Percentiles rank a stretch among this genome's conserved stretches.
Evolutionary conservation across 1,140 invertebrate genomes (phyloP).

Genomic region (Mamestra configurata): DNA sequence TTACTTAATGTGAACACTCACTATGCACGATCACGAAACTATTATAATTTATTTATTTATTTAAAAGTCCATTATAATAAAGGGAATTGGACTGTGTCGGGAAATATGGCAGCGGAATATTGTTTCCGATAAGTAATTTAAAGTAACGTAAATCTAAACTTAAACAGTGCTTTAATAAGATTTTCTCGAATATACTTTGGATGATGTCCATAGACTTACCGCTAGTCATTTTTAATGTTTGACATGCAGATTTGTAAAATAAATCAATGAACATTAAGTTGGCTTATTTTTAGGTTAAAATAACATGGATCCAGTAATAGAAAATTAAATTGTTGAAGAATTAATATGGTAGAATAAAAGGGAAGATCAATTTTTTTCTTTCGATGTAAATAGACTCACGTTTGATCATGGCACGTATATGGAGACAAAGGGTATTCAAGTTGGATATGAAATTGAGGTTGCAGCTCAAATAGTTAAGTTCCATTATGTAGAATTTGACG

Average conservation of each 20-base stretch:
- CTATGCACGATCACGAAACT: conserved; percentile 68
- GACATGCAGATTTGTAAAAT: too few relatives aligned
- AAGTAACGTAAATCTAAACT: too few relatives aligned
- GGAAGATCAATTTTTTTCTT: too few relatives aligned
- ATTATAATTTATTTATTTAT: conserved; percentile 64
- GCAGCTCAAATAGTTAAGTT: neutral
- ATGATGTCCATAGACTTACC: too few relatives aligned
- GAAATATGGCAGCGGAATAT: conserved; percentile 44
- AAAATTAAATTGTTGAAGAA: neutral
- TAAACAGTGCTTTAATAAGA: too few relatives aligned
- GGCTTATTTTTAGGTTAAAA: too few relatives aligned
- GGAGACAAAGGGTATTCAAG: neutral
- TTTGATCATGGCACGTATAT: conserved; percentile 16
- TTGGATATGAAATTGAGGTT: conserved; percentile 14
- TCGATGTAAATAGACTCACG: neutral
- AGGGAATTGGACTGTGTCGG: conserved; percentile 63
- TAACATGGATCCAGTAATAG: too few relatives aligned
- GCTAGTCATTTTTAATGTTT: too few relatives aligned
- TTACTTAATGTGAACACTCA: conserved; percentile 57
- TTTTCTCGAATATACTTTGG: too few relatives aligned
- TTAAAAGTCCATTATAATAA: conserved; percentile 55
- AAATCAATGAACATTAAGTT: too few relatives aligned
- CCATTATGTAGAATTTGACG: conserved; percentile 22
- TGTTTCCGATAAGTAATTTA: too few relatives aligned
- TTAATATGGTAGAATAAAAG: too few relatives aligned